Evolutionary conservation across 1,140 invertebrate species (phyloP).

Genomic region (Heliconius himera): DNA sequence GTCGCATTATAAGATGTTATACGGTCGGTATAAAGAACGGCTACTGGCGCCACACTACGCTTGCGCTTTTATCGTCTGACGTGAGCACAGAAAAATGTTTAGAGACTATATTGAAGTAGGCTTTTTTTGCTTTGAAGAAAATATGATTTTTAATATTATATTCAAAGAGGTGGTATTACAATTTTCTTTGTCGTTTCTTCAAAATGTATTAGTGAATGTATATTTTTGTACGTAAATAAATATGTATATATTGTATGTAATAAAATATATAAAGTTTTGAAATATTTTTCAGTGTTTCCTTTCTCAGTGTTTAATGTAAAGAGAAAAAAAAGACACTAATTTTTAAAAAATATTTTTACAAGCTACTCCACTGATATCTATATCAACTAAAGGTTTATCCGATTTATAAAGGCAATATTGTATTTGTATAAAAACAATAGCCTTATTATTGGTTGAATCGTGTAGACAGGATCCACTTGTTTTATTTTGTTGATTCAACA

Average conservation of each 20-base stretch:
- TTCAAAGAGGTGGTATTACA: no score
- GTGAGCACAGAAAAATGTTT: constrained; percentile 51
- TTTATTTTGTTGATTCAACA: constrained; percentile 58
- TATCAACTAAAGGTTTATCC: constrained; percentile 69
- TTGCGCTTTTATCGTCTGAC: constrained; percentile 68
- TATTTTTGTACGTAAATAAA: no score
- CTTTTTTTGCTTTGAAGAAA: neutral
- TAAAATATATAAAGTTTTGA: no score
- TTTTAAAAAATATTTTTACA: no score
- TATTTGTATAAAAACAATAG: constrained; percentile 81
- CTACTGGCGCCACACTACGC: constrained; percentile 76
- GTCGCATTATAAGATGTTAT: neutral
- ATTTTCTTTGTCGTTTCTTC: no score
- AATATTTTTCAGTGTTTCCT: no score
- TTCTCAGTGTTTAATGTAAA: no score
- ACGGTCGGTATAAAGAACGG: constrained; percentile 63
- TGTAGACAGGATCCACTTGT: constrained; percentile 53
- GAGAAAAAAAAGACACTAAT: no score
- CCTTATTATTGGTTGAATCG: constrained; percentile 77
- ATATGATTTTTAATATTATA: no score
- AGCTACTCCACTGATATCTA: constrained; percentile 42
- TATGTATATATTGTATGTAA: no score
- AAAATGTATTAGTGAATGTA: no score
- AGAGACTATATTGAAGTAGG: constrained; percentile 33
- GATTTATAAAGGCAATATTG: constrained; percentile 81